Conservation (phyloP, 2,888 invertebrate species). For the Aromia moschata region DNA sequence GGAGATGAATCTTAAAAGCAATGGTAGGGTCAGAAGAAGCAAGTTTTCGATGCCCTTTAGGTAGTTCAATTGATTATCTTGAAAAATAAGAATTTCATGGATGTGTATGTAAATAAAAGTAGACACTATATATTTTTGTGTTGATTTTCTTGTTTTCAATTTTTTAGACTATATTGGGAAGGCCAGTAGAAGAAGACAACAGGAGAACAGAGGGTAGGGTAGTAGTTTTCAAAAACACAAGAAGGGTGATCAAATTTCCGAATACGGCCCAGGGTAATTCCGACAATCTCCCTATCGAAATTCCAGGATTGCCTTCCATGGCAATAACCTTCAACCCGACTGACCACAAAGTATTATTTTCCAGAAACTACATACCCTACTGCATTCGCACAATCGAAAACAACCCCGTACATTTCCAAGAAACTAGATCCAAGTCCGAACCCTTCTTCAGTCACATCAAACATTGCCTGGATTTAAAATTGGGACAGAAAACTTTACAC, state of each 20-base stretch:
- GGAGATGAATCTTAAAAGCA: no score
- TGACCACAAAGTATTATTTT: conserved; percentile 53
- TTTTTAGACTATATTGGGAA: conserved; percentile 66
- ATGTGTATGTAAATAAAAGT: no score
- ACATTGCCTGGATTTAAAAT: conserved; percentile 43
- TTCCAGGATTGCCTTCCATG: conserved; percentile 60
- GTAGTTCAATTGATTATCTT: no score
- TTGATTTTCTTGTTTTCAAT: no score
- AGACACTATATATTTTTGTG: no score
- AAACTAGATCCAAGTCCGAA: conserved; percentile 30
- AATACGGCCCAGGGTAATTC: conserved; percentile 55
- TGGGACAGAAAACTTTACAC: conserved; percentile 59
- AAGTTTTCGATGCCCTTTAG: no score
- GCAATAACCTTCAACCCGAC: conserved; percentile 59
- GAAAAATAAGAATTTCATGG: no score
- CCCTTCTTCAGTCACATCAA: conserved; percentile 47
- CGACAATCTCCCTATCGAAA: conserved; percentile 59
- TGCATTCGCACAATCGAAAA: conserved; percentile 49
- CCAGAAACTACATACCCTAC: conserved; percentile 48
- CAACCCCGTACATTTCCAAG: conserved; percentile 21
- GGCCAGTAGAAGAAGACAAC: conserved; percentile 67
- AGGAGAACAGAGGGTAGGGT: conserved; percentile 67
- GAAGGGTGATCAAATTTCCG: conserved; percentile 76
- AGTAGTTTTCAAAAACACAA: conserved; percentile 76
- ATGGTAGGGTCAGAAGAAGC: no score